Base-by-base conservation (phyloP, 2,888 invertebrate genomes). In the Odontocolon sp. region DNA sequence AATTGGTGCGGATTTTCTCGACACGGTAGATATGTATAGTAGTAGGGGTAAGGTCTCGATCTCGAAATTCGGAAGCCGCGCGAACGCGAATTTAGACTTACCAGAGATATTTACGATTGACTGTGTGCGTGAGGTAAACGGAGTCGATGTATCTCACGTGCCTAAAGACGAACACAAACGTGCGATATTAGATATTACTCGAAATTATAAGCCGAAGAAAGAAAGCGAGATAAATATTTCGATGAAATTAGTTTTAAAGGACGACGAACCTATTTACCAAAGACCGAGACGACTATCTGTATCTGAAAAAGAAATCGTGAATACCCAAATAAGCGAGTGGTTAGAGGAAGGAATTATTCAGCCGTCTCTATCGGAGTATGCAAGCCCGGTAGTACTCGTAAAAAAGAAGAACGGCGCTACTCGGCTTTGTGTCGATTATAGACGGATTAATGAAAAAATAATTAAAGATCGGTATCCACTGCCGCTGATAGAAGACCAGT, bases 291-390 rank as follows among this genome's bases (percentile, higher is more conserved):
- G 85, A 38, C 73, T 87, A 42, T 73, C 85, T 0, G 33, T 63
- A 14, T 79, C 77, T 23, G 85, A 89, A 0, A 80, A 87, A 6
- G 38, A 73, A 0, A 83, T 84, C 70, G 80, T 89, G 18, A 64
- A 82, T 0, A 40, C 69, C n/a, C 47, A 47, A n/a, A 47, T 47
- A 9, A 23, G 16, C 0, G 38, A 11, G 64, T 88, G 88, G 87
- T 11, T 87, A 11, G 26, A 79, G 2, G 75, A 85, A 3, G 85
- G 82, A 8, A 84, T 89, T 1, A 79, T 88, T n/a, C 78, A 82
- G 54, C 82, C 80, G 0, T 85, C 86, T 6, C 54, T 45, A 14
- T 88, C 89, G 0, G 87, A 88, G 4, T 89, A 84, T 63, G 83
- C 88, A 2, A 87, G 85, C 50, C 83, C 85, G 8, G 75, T 86